Evolutionary conservation across 1,140 invertebrate species (phyloP).

Genomic region (Trichonephila inaurata): DNA sequence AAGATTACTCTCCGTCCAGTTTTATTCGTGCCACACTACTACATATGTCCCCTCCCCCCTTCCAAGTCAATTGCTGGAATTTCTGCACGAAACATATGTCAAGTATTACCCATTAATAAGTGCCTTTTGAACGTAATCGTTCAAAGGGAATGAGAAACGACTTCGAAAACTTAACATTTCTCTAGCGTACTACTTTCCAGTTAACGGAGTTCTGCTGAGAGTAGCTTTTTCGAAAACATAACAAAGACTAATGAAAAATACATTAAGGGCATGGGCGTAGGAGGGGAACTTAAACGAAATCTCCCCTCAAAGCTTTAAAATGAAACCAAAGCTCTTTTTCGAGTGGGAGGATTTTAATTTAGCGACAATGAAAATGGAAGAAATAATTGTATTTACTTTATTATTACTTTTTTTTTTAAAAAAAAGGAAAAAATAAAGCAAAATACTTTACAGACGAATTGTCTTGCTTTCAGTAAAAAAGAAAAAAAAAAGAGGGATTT

Average conservation of each 20-base stretch:
- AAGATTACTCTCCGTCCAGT: too few relatives aligned
- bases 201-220: too few relatives aligned
- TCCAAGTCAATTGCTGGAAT: background rate
- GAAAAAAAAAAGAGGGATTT: background rate
- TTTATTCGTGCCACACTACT: too few relatives aligned
- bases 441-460: background rate
- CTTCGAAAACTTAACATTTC: background rate
- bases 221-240: too few relatives aligned
- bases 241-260: too few relatives aligned
- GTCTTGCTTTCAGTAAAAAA: background rate
- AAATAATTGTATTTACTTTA: background rate
- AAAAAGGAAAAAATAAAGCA: background rate
- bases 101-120: background rate
- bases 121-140: background rate
- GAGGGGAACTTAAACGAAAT: too few relatives aligned
- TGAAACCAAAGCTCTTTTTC: background rate
- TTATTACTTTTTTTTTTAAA: background rate
- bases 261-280: too few relatives aligned
- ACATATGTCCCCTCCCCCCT: too few relatives aligned
- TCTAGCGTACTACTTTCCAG: background rate
- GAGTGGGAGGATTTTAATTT: background rate
- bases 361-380: constrained; percentile 1
- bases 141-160: background rate
- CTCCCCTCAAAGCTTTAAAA: background rate
- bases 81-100: background rate